A percentile compares a stretch with the other conserved stretches of the same genome.
These are phyloP conservation scores for Acanthisitta chloris DNA, from an alignment of 2,113 vertebrate species.

Conservation along the genomic window DNA sequence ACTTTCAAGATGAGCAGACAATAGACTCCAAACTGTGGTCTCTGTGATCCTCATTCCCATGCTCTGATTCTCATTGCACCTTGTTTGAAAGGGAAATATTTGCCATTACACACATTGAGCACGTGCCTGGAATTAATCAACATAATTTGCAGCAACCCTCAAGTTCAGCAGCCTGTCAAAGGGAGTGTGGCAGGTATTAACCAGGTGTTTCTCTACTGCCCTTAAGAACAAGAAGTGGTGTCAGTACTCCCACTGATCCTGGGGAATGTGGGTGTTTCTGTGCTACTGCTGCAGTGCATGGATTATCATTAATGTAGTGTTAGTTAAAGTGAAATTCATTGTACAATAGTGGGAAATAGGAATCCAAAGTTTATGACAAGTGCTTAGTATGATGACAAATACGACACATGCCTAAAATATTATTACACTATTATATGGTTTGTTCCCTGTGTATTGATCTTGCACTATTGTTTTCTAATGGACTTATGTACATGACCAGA, in stretches of 20 bases:
- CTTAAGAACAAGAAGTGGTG: neutral
- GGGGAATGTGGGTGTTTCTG: neutral
- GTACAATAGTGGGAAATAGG: neutral
- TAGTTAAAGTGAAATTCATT: neutral
- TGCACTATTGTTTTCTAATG: neutral
- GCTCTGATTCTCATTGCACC: neutral
- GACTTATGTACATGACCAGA: neutral
- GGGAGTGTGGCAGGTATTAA: neutral
- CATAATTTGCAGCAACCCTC: neutral
- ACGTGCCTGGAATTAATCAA: neutral
- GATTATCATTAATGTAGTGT: neutral
- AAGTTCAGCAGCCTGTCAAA: neutral
- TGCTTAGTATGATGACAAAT: neutral
- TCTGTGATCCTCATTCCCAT: neutral
- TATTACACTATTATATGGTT: neutral
- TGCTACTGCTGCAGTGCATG: neutral
- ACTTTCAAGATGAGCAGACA: neutral
- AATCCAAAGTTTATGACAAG: neutral
- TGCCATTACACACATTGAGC: neutral
- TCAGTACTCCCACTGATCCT: neutral
- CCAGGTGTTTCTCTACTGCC: neutral
- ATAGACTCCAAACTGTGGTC: neutral
- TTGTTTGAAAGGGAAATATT: neutral
- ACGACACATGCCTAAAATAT: neutral
- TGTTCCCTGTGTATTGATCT: neutral